Evolutionary conservation across 1,140 invertebrate species (phyloP).

Genomic region (Lysiphlebus fabarum): DNA sequence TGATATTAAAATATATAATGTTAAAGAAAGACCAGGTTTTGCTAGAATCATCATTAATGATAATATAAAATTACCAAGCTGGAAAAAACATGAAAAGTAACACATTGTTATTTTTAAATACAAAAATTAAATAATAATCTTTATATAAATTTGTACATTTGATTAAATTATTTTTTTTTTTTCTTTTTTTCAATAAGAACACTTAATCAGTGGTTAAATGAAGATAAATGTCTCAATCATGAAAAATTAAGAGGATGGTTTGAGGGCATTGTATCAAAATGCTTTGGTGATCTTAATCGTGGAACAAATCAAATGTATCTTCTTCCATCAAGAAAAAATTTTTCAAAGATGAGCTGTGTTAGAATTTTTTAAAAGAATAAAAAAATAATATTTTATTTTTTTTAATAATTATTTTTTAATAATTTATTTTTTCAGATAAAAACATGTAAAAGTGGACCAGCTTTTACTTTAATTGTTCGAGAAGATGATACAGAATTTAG

Average conservation of each 20-base stretch:
- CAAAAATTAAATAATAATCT: not conserved
- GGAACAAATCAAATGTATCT: not conserved
- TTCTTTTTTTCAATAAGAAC: conserved; percentile 1
- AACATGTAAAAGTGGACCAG: conserved; percentile 50
- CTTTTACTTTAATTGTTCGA: conserved; percentile 48
- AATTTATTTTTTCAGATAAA: no score
- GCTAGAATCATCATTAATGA: not conserved
- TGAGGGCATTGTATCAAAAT: conserved; percentile 37
- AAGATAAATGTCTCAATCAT: not conserved
- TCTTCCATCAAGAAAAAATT: conserved; percentile 23
- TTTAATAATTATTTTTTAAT: no score
- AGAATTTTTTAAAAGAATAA: no score
- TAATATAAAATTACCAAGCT: not conserved
- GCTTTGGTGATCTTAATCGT: conserved; percentile 32
- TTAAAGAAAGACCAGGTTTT: not conserved
- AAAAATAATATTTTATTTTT: no score
- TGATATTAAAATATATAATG: conserved; percentile 32
- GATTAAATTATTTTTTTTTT: not conserved
- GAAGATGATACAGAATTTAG: conserved; percentile 31
- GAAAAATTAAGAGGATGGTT: not conserved
- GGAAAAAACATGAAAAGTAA: not conserved
- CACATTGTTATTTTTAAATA: no score
- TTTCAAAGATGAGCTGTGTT: no score
- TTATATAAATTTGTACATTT: not conserved
- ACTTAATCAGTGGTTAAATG: not conserved